Evolutionary conservation across 23 tunicate species (phyloP).

Genomic region (Pegea sp.): DNA sequence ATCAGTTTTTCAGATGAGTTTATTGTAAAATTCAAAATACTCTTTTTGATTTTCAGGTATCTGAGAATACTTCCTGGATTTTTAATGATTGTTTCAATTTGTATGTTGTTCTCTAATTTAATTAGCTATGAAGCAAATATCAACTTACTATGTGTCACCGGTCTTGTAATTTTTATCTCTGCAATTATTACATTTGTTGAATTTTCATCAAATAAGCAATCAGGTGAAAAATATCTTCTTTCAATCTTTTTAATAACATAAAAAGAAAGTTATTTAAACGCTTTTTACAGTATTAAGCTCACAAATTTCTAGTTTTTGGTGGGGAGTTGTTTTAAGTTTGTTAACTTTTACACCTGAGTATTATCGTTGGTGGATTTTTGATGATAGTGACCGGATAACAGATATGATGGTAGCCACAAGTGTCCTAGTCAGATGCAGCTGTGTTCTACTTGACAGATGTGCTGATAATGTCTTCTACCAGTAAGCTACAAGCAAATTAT

Average conservation of each 20-base stretch:
- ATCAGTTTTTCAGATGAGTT: no score
- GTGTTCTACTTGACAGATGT: constrained; percentile 43
- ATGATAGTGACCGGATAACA: constrained; percentile 21
- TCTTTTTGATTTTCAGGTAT: constrained; percentile 11
- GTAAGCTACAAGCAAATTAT: no score
- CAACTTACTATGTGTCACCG: not conserved
- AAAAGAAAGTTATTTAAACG: not conserved
- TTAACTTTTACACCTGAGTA: constrained; percentile 8
- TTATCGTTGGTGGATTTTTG: constrained; percentile 25
- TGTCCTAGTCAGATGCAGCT: constrained; percentile 26
- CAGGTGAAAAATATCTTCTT: no score
- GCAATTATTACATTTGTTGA: constrained; percentile 5
- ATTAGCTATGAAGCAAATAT: constrained; percentile 16
- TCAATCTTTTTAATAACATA: no score
- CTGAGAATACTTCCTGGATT: constrained; percentile 20
- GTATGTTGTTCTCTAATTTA: constrained; percentile 8
- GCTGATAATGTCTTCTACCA: constrained; percentile 12
- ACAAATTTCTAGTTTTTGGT: constrained; percentile 12
- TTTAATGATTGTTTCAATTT: constrained; percentile 10
- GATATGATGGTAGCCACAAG: constrained; percentile 36
- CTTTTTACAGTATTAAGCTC: not conserved
- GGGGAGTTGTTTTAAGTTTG: constrained; percentile 17
- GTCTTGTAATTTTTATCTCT: not conserved
- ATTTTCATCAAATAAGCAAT: not conserved
- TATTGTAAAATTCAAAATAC: no score